Base-by-base conservation (phyloP, 2,113 vertebrate species). In the Andinoacara biseriatus region DNA sequence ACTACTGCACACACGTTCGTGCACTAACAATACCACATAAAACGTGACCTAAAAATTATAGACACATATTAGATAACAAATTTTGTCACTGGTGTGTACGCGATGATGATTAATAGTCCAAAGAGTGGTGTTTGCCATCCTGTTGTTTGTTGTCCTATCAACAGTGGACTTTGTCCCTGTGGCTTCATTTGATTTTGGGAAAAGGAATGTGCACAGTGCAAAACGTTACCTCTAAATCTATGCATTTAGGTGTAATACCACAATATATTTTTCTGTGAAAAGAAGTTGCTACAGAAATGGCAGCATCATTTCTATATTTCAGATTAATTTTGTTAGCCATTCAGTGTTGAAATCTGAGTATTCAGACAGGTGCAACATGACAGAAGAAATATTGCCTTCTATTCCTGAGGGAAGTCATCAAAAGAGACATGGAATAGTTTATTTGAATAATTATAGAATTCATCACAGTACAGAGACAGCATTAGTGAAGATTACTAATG, bases 71-170 rank as follows among this genome's bases (percentile, higher is more conserved):
- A 7, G 63, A 81, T 78, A 49, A 56, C 9, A 74, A 31, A 58
- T 80, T 84, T 33, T 78, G 59, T 61, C 78, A 31, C 13, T 38
- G 11, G 26, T 69, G 46, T 67, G 62, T 78, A 60, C 60, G 58
- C 5, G 4, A 63, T 87, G 18, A 63, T 84, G 84, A 87, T 87
- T 86, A 85, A 86, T 87, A 82, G 90, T 88, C 91, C 90, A 93
- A 91, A 94, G 92, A 78, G 75, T 92, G 82, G 6, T 85, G 69
- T 89, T 86, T 89, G 82, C 87, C 72, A 74, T 83, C 80, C 83
- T 85, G 87, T 87, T 94, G 85, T 92, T 91, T 90, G 90, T 89
- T 93, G 90, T 91, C 74, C 89, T 84, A 26, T 91, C 89, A 86
- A 46, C 14, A 3, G 29, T 86, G 91, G 93, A 95, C 94, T 95